These are phyloP conservation scores for Pseudopodoces humilis DNA, from an alignment of 2,113 vertebrate genomes.

Conservation along the genomic window DNA sequence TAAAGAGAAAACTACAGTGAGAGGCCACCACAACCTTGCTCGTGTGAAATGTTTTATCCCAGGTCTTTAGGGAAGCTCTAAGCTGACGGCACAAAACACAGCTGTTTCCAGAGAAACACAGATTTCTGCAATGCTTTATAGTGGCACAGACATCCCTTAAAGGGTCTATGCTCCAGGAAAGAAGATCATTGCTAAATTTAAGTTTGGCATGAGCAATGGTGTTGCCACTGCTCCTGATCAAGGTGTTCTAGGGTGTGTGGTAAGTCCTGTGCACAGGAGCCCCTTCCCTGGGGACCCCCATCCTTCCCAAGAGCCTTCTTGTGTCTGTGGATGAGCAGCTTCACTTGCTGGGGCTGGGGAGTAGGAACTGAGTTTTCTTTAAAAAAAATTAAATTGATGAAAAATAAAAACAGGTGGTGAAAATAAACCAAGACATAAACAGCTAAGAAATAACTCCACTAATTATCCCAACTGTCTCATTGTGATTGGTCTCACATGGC, in stretches of 20 bases:
- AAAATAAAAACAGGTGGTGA: neutral
- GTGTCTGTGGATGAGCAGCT: neutral
- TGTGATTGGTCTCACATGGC: neutral
- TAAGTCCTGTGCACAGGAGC: neutral
- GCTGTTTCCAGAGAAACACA: neutral
- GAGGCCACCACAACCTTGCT: neutral
- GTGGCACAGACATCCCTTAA: neutral
- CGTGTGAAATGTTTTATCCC: neutral
- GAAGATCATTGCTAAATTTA: neutral
- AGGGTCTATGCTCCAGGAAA: neutral
- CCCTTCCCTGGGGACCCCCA: neutral
- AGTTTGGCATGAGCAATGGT: neutral
- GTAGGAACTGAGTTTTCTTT: neutral
- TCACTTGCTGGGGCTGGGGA: neutral
- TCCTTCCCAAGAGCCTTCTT: neutral
- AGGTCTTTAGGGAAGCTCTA: neutral
- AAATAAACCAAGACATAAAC: neutral
- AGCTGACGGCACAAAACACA: neutral
- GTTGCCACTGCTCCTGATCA: neutral
- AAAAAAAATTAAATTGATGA: neutral
- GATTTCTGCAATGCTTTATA: neutral
- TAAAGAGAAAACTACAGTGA: neutral
- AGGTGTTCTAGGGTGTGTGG: neutral
- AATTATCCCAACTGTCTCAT: neutral
- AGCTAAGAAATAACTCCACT: neutral